Percentiles rank a stretch among this genome's conserved stretches.
These are phyloP conservation scores for Myopa tessellatipennis DNA, from an alignment of 2,888 invertebrate genomes.

Conservation along the genomic window DNA sequence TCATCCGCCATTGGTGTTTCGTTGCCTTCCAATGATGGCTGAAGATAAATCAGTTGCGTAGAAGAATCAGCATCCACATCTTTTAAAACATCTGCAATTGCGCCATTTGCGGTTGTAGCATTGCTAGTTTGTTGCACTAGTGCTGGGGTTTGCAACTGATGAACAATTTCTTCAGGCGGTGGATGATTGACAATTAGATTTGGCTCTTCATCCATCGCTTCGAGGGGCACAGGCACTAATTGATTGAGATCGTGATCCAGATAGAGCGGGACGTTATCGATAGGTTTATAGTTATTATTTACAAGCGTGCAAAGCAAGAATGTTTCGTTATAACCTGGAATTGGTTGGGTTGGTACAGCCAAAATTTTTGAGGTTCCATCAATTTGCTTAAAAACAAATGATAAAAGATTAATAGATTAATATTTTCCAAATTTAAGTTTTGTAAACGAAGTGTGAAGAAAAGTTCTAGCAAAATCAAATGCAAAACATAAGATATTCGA, in stretches of 20 bases:
- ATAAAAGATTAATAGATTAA: not conserved
- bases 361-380: slow-evolving; percentile 71
- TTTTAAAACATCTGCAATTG: not conserved
- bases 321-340: slow-evolving; percentile 79
- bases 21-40: not conserved
- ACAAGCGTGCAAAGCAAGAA: slow-evolving; percentile 76
- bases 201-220: slow-evolving; percentile 54
- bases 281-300: slow-evolving; percentile 75
- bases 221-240: slow-evolving; percentile 59
- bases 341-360: slow-evolving; percentile 80
- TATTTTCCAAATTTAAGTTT: not conserved
- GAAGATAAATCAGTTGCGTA: slow-evolving; percentile 53
- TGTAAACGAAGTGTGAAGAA: not conserved
- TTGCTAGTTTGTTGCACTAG: slow-evolving; percentile 20
- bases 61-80: slow-evolving; percentile 47
- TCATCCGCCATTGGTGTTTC: slow-evolving; percentile 29
- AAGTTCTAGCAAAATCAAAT: too few species aligned
- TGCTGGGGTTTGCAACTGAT: slow-evolving; percentile 36
- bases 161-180: slow-evolving; percentile 35
- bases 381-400: slow-evolving; percentile 41
- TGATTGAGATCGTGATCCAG: slow-evolving; percentile 61
- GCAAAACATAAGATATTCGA: too few species aligned
- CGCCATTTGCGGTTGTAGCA: not conserved
- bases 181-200: slow-evolving; percentile 53
- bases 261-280: slow-evolving; percentile 73